Conservation (phyloP, 2,888 invertebrate genomes). For the Eretmocerus hayati region DNA sequence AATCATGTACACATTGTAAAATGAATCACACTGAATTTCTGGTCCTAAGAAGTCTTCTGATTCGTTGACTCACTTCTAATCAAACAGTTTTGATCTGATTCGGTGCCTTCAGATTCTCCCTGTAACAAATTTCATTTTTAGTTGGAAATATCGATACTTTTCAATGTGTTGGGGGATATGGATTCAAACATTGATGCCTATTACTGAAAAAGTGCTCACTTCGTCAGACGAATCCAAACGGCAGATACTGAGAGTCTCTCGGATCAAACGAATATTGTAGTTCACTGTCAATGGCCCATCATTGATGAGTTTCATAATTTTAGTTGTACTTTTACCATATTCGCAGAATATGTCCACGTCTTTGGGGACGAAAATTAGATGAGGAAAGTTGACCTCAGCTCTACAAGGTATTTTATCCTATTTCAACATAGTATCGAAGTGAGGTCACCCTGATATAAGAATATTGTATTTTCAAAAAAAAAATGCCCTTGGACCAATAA, state of each 20-base stretch:
- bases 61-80: too few relatives aligned
- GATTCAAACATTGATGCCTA: too few relatives aligned
- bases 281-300: conserved; percentile 49
- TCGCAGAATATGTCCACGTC: conserved; percentile 59
- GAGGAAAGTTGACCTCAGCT: conserved; percentile 64
- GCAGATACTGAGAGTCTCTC: conserved; percentile 16
- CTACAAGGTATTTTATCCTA: conserved; percentile 59
- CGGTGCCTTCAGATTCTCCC: too few relatives aligned
- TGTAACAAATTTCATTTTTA: too few relatives aligned
- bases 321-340: conserved; percentile 46
- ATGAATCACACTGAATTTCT: too few relatives aligned
- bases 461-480: background rate
- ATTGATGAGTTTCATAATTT: conserved; percentile 50
- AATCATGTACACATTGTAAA: too few relatives aligned
- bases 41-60: too few relatives aligned
- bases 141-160: too few relatives aligned
- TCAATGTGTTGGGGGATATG: too few relatives aligned
- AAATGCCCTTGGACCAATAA: background rate
- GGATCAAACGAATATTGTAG: conserved; percentile 45
- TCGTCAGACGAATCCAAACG: background rate
- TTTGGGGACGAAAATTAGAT: conserved; percentile 53
- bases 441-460: background rate
- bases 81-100: too few relatives aligned
- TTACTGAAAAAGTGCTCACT: too few relatives aligned
- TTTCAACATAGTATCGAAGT: background rate